These are phyloP conservation scores for Drosophila virilis DNA, from an alignment of 1,140 invertebrate species.

Conservation along the genomic window DNA sequence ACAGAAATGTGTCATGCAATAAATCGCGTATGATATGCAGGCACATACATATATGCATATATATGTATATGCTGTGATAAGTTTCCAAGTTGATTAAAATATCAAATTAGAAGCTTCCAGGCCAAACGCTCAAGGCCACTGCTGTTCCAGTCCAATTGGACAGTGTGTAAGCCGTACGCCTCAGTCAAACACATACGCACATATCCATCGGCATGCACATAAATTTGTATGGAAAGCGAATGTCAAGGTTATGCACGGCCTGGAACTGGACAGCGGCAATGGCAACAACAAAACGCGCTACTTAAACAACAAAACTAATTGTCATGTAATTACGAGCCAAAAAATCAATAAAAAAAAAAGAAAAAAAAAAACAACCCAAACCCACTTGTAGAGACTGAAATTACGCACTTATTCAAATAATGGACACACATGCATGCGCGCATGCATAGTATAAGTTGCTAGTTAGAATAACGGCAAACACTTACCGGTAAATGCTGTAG, in stretches of 20 bases:
- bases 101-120: constrained; percentile 46
- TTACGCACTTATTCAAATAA: constrained; percentile 20
- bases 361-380: constrained; percentile 26
- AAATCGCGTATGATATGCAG: constrained; percentile 13
- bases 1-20: constrained; percentile 28
- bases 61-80: constrained; percentile 2
- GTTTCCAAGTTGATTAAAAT: constrained; percentile 30
- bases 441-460: constrained; percentile 1
- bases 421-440: not conserved
- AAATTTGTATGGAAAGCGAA: constrained; percentile 46
- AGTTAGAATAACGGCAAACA: not conserved
- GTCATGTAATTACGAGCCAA: constrained; percentile 41
- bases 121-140: constrained; percentile 24
- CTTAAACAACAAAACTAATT: constrained; percentile 33
- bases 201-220: constrained; percentile 36
- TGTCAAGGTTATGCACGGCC: constrained; percentile 46
- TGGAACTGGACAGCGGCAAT: constrained; percentile 8
- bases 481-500: constrained; percentile 38
- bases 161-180: constrained; percentile 24
- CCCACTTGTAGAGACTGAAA: constrained; percentile 4
- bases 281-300: constrained; percentile 11
- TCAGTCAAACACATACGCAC: not conserved
- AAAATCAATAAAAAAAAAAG: constrained; percentile 35
- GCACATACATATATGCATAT: not conserved
- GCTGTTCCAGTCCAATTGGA: constrained; percentile 23